Percentiles rank a stretch among this genome's conserved stretches.
These are phyloP conservation scores for Anser brachyrhynchus DNA, from an alignment of 2,113 vertebrate species.

Conservation along the genomic window DNA sequence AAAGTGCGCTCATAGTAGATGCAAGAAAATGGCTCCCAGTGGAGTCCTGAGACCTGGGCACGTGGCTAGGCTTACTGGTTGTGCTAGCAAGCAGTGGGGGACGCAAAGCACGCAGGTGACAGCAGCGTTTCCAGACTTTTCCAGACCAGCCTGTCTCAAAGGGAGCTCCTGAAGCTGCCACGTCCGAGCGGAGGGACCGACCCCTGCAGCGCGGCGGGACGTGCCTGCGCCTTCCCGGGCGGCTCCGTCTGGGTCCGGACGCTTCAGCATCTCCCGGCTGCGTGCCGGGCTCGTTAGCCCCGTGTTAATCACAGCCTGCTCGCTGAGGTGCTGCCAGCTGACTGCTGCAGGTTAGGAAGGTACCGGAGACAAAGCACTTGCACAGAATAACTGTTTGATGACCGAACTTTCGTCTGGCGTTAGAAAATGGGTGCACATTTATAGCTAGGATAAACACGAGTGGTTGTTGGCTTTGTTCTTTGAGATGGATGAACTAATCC, in stretches of 20 bases:
- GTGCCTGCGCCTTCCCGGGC: not conserved
- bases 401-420: not conserved
- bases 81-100: not conserved
- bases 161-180: not conserved
- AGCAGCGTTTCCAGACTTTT: not conserved
- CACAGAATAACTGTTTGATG: not conserved
- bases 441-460: not conserved
- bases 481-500: not conserved
- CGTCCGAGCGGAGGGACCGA: not conserved
- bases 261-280: not conserved
- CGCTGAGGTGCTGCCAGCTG: not conserved
- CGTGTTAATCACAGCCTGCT: not conserved
- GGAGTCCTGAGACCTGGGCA: not conserved
- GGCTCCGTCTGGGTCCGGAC: accelerated
- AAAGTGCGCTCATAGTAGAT: accelerated
- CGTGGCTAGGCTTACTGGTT: too few relatives aligned
- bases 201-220: too few relatives aligned
- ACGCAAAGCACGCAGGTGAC: too few relatives aligned
- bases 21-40: accelerated
- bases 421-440: not conserved
- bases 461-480: not conserved
- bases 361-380: not conserved
- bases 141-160: not conserved
- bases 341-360: not conserved
- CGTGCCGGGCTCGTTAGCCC: accelerated